Percentiles rank a stretch among this genome's conserved stretches.
These are phyloP conservation scores for Sinodicranocentrus sp. DNA, from an alignment of 2,888 invertebrate species.

Conservation along the genomic window DNA sequence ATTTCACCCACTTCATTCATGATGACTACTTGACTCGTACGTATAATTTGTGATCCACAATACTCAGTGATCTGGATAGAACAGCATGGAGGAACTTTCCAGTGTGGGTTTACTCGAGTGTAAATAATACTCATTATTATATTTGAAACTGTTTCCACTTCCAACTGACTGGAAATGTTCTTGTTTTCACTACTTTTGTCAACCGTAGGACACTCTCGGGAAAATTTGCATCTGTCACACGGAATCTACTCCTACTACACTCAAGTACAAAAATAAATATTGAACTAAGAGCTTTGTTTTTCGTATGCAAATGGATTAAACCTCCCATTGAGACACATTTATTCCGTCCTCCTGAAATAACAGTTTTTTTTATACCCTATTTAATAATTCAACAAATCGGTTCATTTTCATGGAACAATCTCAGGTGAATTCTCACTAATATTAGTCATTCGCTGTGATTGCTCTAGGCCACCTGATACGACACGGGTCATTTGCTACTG, in stretches of 20 bases:
- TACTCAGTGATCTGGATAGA: background rate
- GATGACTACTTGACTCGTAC: background rate
- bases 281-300: background rate
- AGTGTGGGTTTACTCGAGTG: background rate
- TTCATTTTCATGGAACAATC: too few relatives aligned
- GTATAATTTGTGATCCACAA: background rate
- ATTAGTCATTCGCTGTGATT: background rate
- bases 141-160: background rate
- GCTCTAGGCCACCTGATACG: background rate
- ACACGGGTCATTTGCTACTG: background rate
- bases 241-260: background rate
- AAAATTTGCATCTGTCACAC: constrained; percentile 4
- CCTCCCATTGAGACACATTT: background rate
- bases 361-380: background rate
- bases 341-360: background rate
- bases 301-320: background rate
- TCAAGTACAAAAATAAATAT: background rate
- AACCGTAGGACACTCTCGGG: background rate
- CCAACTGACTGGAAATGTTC: background rate
- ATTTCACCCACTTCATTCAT: background rate
- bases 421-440: background rate
- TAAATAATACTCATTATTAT: background rate
- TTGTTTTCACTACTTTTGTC: background rate
- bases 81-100: background rate
- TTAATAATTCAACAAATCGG: background rate